These are phyloP conservation scores for Emydoidea blandingii DNA, from an alignment of 2,797 vertebrate species.

Conservation along the genomic window DNA sequence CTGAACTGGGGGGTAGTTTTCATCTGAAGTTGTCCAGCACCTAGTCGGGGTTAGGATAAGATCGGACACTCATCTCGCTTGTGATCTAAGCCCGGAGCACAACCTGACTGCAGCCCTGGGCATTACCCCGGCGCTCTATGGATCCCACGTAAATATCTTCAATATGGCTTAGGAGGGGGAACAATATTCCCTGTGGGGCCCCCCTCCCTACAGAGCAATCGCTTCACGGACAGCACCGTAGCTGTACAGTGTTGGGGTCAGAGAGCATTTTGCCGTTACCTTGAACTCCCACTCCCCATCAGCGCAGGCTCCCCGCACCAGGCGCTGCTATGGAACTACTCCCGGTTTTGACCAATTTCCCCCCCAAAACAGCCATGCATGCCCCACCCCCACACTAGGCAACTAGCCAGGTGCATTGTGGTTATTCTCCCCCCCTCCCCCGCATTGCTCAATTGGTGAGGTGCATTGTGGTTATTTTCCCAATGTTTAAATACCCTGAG, in stretches of 20 bases:
- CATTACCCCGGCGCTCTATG: too few species aligned
- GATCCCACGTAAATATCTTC: not conserved
- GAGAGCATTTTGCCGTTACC: not conserved
- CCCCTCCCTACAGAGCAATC: not conserved
- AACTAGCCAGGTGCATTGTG: not conserved
- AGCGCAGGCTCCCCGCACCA: not conserved
- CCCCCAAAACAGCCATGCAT: not conserved
- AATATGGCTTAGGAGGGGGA: not conserved
- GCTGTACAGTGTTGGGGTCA: rapidly evolving
- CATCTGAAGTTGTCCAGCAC: rapidly evolving
- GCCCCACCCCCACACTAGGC: not conserved
- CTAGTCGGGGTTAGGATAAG: not conserved
- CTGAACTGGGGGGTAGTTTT: not conserved
- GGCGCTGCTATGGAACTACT: too few species aligned
- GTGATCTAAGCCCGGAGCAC: too few species aligned
- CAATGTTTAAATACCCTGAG: not conserved
- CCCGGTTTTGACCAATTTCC: rapidly evolving
- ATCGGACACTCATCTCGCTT: not conserved
- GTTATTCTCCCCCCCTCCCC: not conserved
- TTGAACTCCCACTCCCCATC: not conserved
- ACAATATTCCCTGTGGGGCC: not conserved
- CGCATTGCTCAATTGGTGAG: not conserved
- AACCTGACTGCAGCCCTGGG: not conserved
- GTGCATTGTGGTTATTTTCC: not conserved
- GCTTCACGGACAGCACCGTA: not conserved